phyloP scores from a whole-genome alignment of 2,797 vertebrate genomes.

The Myotis vivesi region DNA sequence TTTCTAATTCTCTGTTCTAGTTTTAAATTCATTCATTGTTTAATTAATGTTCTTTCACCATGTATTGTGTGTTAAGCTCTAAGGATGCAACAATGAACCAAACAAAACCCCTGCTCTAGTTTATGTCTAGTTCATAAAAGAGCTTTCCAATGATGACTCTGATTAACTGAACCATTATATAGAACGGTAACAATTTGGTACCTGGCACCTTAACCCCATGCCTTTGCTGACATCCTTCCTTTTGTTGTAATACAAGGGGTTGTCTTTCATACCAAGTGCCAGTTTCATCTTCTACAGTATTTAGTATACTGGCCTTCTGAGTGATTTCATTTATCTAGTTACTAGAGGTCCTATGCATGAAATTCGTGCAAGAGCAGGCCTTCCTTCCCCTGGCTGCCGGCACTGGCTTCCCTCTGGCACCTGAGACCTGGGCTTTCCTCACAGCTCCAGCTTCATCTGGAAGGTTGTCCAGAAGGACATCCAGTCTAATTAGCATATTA shows the following conservation, averaged over 20 bases:
- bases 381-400: too few species aligned
- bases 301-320: not conserved
- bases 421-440: too few species aligned
- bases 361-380: too few species aligned
- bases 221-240: not conserved
- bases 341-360: too few species aligned
- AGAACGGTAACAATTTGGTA: not conserved
- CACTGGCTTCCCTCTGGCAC: too few species aligned
- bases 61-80: not conserved
- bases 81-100: not conserved
- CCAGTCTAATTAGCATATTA: too few species aligned
- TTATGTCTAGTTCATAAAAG: not conserved
- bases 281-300: not conserved
- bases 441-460: too few species aligned
- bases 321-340: not conserved
- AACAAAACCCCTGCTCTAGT: not conserved
- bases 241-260: not conserved
- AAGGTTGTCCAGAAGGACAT: too few species aligned
- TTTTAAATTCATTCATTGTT: not conserved
- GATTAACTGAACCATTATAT: not conserved
- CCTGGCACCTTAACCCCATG: not conserved
- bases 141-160: not conserved
- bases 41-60: not conserved
- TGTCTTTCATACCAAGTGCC: not conserved
- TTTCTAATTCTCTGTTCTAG: not conserved